Conservation (phyloP, 2,888 invertebrate genomes). For the Nebria salina region DNA sequence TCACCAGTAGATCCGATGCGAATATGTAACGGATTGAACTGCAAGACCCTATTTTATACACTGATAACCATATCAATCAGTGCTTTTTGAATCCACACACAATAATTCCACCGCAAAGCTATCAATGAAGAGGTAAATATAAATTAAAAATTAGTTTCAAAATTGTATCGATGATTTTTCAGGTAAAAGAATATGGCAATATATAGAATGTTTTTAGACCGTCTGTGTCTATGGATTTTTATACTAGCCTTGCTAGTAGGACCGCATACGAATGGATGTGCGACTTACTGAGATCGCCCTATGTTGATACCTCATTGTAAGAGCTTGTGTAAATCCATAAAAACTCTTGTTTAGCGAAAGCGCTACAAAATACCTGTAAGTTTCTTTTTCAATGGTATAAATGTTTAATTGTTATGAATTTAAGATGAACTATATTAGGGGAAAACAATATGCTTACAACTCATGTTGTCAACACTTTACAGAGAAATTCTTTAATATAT, state of each 20-base stretch:
- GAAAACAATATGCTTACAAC: no score
- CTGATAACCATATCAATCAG: conserved; percentile 59
- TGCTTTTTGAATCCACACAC: conserved; percentile 70
- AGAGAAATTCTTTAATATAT: no score
- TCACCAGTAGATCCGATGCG: conserved; percentile 76
- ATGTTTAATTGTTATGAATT: no score
- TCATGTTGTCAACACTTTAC: no score
- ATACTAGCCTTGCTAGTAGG: conserved; percentile 94
- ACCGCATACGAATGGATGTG: conserved; percentile 87
- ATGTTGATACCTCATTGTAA: conserved; percentile 63
- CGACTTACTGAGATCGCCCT: conserved; percentile 88
- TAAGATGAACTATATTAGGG: no score
- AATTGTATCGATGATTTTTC: conserved; percentile 27
- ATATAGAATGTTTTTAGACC: conserved; percentile 96
- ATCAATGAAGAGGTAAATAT: conserved; percentile 83
- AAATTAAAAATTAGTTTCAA: neutral
- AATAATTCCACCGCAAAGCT: conserved; percentile 80
- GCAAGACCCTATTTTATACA: conserved; percentile 66
- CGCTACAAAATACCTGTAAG: no score
- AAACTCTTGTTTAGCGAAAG: neutral
- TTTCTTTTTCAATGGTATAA: no score
- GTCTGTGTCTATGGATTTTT: conserved; percentile 97
- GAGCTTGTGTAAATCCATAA: conserved; percentile 16
- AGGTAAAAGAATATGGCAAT: conserved; percentile 99
- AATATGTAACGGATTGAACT: conserved; percentile 81